phyloP scores from a whole-genome alignment of 1,140 invertebrate species.

The Meloidogyne hapla region DNA sequence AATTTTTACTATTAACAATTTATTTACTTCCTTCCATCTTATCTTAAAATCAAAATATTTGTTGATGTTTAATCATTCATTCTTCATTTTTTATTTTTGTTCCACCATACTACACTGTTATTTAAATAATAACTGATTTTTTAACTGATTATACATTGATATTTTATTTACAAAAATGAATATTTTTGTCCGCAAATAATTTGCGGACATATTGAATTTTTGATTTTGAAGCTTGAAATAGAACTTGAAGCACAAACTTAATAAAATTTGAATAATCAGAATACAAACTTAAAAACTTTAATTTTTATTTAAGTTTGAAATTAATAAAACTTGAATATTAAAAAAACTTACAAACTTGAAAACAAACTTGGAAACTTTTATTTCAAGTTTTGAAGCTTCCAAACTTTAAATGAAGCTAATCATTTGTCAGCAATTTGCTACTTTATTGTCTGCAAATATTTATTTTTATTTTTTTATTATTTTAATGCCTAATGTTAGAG shows the following conservation, averaged over 20 bases:
- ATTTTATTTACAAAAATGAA: constrained; percentile 1
- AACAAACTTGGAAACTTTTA: neutral
- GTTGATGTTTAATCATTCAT: constrained; percentile 10
- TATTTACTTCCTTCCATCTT: neutral
- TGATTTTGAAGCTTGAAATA: neutral
- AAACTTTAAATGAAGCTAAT: neutral
- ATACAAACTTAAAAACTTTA: neutral
- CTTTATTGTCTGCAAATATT: constrained; percentile 6
- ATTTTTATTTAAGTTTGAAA: neutral
- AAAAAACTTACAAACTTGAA: neutral
- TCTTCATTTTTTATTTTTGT: neutral
- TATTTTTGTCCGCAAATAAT: neutral
- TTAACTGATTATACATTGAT: neutral
- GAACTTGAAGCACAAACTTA: neutral
- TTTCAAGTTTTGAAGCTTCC: neutral
- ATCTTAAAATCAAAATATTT: neutral
- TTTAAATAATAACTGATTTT: neutral
- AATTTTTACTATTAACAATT: neutral
- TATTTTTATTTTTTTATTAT: neutral
- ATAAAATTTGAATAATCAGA: too few relatives aligned
- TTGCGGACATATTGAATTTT: neutral
- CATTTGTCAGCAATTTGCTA: neutral
- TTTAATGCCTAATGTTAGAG: neutral
- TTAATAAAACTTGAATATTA: neutral
- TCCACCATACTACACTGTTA: neutral